phyloP scores from a whole-genome alignment of 2,888 invertebrate species.

The Agriopis aurantiaria region DNA sequence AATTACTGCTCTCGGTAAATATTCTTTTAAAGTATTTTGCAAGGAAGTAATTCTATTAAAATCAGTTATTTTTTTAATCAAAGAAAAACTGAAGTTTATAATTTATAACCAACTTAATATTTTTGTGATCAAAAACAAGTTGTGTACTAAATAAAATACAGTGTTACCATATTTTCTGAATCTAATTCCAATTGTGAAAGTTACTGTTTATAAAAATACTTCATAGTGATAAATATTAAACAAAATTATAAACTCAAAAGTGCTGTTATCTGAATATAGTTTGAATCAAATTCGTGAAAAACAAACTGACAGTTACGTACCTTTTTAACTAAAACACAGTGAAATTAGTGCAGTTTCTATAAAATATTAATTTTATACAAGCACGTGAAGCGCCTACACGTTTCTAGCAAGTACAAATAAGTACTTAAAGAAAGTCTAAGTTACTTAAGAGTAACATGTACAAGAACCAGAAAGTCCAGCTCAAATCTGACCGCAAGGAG shows the following conservation, averaged over 20 bases:
- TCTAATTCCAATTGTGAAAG: not conserved
- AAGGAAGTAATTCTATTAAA: not conserved
- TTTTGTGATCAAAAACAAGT: not conserved
- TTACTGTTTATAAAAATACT: not conserved
- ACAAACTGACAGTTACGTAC: not conserved
- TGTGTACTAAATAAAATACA: not conserved
- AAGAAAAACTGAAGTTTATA: too few species aligned
- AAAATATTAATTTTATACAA: not conserved
- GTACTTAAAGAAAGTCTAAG: slow-evolving; percentile 3
- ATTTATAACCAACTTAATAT: too few species aligned
- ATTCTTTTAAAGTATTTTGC: not conserved
- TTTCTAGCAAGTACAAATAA: not conserved
- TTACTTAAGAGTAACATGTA: slow-evolving; percentile 21
- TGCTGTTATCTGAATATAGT: too few species aligned
- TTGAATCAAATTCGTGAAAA: too few species aligned
- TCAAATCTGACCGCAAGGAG: not conserved
- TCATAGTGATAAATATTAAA: too few species aligned
- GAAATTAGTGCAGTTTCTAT: not conserved
- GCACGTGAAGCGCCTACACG: not conserved
- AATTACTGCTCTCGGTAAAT: slow-evolving; percentile 4
- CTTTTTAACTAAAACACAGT: not conserved
- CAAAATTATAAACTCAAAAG: too few species aligned
- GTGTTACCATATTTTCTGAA: not conserved
- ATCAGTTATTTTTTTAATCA: too few species aligned
- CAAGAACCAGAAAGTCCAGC: slow-evolving; percentile 12